A percentile compares a stretch with the other conserved stretches of the same genome.
Conservation (phyloP, 1,140 invertebrate genomes). For the Teleogryllus occipitalis region DNA sequence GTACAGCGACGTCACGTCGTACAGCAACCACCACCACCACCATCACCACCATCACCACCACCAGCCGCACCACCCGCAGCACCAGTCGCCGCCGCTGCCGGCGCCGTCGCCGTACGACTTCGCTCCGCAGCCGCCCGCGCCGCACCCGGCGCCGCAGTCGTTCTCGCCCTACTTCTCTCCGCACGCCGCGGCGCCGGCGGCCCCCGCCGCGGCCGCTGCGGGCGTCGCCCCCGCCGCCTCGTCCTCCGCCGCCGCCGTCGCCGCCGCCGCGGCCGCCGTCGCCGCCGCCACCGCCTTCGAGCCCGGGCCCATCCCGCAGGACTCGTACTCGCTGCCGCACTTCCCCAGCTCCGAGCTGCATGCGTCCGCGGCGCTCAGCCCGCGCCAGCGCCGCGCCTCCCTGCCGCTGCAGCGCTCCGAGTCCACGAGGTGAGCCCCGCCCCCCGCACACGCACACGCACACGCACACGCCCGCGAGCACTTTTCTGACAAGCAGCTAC, state of each 20-base stretch:
- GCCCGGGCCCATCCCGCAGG: slow-evolving; percentile 25
- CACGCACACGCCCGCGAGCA: too few relatives aligned
- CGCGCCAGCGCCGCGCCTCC: slow-evolving; percentile 58
- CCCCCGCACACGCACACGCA: too few relatives aligned
- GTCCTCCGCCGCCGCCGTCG: slow-evolving; percentile 15
- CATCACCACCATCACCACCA: slow-evolving; percentile 23
- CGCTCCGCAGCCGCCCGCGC: slow-evolving; percentile 17
- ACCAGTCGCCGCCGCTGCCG: slow-evolving; percentile 15
- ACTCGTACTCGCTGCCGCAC: slow-evolving; percentile 32
- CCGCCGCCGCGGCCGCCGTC: slow-evolving; percentile 24
- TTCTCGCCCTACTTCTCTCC: slow-evolving; percentile 21
- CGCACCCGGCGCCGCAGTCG: neutral
- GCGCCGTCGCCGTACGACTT: slow-evolving; percentile 26
- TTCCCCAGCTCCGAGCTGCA: slow-evolving; percentile 30
- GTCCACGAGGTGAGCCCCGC: slow-evolving; percentile 48
- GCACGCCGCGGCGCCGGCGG: slow-evolving; percentile 20
- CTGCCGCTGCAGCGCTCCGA: slow-evolving; percentile 65
- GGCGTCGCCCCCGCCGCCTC: slow-evolving; percentile 18
- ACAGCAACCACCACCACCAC: slow-evolving; percentile 28
- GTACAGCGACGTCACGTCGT: slow-evolving; percentile 45
- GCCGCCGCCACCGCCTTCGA: slow-evolving; percentile 20
- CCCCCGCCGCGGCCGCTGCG: slow-evolving; percentile 18
- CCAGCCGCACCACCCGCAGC: slow-evolving; percentile 18
- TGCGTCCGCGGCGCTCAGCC: slow-evolving; percentile 32
- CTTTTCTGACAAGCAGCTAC: too few relatives aligned